Conservation (phyloP, 2,797 vertebrate species). For the Oceanodroma leucorhoa region DNA sequence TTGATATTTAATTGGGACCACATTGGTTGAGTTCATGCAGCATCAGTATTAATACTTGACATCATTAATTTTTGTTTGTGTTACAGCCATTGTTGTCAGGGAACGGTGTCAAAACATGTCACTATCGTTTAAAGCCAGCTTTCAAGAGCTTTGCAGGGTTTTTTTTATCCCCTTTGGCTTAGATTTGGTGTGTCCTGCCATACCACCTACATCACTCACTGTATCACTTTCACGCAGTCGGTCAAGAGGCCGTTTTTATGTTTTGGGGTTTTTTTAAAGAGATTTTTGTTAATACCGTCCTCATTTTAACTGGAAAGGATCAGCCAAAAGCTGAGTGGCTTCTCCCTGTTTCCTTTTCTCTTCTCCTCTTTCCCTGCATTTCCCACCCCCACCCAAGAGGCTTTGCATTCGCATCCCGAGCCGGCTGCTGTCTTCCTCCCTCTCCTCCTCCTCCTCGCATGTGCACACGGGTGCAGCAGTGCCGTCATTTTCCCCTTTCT, state of each 20-base stretch:
- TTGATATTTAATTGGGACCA: conserved; percentile 28
- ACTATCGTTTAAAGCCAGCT: not conserved
- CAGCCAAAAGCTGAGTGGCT: not conserved
- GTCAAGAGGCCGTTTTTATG: not conserved
- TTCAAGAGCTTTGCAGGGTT: not conserved
- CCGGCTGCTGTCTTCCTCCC: not conserved
- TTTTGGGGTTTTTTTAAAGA: not conserved
- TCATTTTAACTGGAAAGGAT: not conserved
- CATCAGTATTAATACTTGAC: not conserved
- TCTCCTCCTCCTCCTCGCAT: not conserved
- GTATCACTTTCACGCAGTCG: accelerated
- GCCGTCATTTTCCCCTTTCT: not conserved
- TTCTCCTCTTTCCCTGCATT: not conserved
- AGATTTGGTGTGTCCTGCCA: not conserved
- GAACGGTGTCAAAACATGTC: conserved; percentile 3
- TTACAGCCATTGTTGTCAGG: conserved; percentile 12
- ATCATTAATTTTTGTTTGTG: not conserved
- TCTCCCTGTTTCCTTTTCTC: not conserved
- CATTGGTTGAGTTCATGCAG: conserved; percentile 12
- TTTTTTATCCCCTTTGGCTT: not conserved
- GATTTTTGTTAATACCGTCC: not conserved
- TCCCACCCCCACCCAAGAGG: not conserved
- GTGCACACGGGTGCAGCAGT: not conserved
- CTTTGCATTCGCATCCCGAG: not conserved
- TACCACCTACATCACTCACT: not conserved